Conservation (phyloP, 2,113 vertebrate genomes). For the Lichenostomus cassidix region DNA sequence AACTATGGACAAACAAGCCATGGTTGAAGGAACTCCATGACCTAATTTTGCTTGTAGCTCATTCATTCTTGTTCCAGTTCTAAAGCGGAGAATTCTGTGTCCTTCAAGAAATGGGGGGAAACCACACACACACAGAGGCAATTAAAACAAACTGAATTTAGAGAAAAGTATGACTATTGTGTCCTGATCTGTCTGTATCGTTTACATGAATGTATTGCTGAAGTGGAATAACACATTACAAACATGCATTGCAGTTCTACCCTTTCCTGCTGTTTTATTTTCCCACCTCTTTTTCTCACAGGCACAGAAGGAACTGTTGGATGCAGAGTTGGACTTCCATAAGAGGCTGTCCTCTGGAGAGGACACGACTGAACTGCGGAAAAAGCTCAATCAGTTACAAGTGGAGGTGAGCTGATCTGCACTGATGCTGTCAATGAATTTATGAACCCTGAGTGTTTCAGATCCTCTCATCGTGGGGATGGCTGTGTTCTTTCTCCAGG, state of each 20-base stretch:
- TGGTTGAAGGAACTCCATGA: background rate
- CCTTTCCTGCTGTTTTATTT: background rate
- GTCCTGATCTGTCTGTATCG: background rate
- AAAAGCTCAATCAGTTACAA: conserved; percentile 90
- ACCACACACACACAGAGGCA: background rate
- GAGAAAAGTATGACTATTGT: fast-evolving
- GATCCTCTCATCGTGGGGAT: fast-evolving
- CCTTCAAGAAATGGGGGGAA: background rate
- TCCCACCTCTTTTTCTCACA: conserved; percentile 24
- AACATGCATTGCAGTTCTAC: background rate
- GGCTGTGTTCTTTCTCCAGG: conserved; percentile 68
- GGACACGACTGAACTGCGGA: conserved; percentile 95
- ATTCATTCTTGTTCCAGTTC: background rate
- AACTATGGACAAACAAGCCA: background rate
- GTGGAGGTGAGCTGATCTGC: conserved; percentile 82
- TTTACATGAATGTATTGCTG: background rate
- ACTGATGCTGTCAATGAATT: fast-evolving
- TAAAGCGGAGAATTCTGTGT: background rate
- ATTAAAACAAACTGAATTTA: background rate
- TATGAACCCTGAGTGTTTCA: fast-evolving
- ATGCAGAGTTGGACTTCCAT: conserved; percentile 94
- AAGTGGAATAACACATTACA: background rate
- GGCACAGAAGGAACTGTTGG: conserved; percentile 95
- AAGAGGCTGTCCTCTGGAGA: conserved; percentile 94
- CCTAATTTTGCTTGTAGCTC: background rate